phyloP scores from a whole-genome alignment of 1,140 invertebrate species.

The Drosophila hydei region DNA sequence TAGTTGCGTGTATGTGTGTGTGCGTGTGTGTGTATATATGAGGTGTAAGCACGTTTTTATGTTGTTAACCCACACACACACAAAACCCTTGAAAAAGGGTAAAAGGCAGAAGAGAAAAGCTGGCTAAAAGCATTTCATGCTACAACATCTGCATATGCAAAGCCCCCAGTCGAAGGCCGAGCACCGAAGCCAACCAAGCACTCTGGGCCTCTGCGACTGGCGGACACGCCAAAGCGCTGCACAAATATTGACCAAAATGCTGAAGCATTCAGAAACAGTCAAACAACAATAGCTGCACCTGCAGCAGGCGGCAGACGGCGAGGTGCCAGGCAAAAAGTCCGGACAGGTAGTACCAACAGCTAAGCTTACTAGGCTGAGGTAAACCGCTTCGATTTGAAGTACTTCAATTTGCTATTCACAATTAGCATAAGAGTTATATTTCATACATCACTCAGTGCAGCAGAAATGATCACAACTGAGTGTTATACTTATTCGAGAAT shows the following conservation, averaged over 20 bases:
- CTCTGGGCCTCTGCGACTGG: slow-evolving; percentile 17
- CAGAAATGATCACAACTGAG: no score
- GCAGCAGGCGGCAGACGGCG: slow-evolving; percentile 11
- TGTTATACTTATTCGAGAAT: no score
- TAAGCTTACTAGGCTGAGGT: neutral
- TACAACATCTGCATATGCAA: slow-evolving; percentile 61
- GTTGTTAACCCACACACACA: slow-evolving; percentile 62
- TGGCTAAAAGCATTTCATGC: slow-evolving; percentile 55
- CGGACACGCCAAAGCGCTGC: slow-evolving; percentile 67
- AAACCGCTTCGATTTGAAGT: neutral
- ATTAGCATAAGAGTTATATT: no score
- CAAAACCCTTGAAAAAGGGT: slow-evolving; percentile 6
- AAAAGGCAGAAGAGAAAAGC: slow-evolving; percentile 27
- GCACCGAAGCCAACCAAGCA: slow-evolving; percentile 3
- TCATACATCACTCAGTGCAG: no score
- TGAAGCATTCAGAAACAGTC: slow-evolving; percentile 66
- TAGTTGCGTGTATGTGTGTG: slow-evolving; percentile 21
- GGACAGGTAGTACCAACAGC: neutral
- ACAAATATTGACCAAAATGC: slow-evolving; percentile 78
- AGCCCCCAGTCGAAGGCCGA: slow-evolving; percentile 9
- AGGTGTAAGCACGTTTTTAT: slow-evolving; percentile 77
- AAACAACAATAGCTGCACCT: slow-evolving; percentile 50
- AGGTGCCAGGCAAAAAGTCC: neutral
- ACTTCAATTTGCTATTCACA: neutral
- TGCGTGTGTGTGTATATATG: slow-evolving; percentile 32